Percentiles rank a stretch among this genome's conserved stretches.
Evolutionary conservation across 2,113 vertebrate species (phyloP).

Genomic region (Telmatochromis sp.): DNA sequence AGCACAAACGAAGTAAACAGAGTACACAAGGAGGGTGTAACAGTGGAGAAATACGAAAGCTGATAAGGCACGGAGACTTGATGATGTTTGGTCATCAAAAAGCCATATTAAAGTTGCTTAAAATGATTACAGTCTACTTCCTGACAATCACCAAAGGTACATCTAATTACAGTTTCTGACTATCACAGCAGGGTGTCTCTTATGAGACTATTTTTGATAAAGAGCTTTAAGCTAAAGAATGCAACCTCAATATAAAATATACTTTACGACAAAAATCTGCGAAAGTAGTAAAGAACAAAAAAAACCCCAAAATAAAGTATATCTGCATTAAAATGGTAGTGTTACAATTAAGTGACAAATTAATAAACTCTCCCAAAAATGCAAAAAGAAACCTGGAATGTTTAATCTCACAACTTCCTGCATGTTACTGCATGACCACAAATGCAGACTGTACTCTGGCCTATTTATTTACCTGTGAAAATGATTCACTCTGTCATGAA

Average conservation of each 20-base stretch:
- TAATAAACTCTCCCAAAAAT: accelerated
- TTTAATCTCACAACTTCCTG: background rate
- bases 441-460: background rate
- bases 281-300: background rate
- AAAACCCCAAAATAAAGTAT: accelerated
- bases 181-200: background rate
- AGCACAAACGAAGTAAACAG: background rate
- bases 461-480: background rate
- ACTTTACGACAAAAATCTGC: background rate
- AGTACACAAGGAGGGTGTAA: background rate
- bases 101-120: background rate
- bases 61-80: accelerated
- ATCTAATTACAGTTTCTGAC: background rate
- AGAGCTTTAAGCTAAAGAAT: background rate
- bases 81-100: background rate
- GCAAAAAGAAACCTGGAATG: background rate
- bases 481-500: background rate
- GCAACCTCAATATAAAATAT: background rate
- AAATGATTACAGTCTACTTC: background rate
- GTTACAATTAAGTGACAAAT: background rate
- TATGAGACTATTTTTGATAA: background rate
- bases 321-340: background rate
- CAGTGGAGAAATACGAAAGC: background rate
- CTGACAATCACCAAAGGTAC: background rate
- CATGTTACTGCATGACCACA: background rate